Evolutionary conservation across 2,113 vertebrate species (phyloP).

Genomic region (Carassius auratus): DNA sequence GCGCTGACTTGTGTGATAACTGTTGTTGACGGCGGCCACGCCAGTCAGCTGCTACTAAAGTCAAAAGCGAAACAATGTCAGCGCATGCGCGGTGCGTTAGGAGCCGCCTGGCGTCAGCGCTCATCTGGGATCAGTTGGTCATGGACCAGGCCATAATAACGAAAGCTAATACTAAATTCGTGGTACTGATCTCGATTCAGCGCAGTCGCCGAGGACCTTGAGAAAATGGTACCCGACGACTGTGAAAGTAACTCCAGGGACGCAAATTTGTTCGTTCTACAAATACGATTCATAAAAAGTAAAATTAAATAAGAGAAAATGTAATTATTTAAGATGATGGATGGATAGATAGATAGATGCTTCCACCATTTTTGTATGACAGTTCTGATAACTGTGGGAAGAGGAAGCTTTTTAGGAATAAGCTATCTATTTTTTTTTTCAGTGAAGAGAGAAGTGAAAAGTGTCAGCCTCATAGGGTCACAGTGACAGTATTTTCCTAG

Average conservation of each 20-base stretch:
- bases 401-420: too few relatives aligned
- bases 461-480: too few relatives aligned
- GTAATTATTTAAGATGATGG: too few relatives aligned
- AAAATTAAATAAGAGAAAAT: too few relatives aligned
- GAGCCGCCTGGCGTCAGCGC: neutral
- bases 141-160: neutral
- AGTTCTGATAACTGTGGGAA: too few relatives aligned
- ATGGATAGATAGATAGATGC: too few relatives aligned
- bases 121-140: slow-evolving; percentile 17
- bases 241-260: neutral
- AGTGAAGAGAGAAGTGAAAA: too few relatives aligned
- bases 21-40: slow-evolving; percentile 24
- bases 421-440: too few relatives aligned
- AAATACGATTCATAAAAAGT: too few relatives aligned
- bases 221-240: neutral
- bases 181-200: slow-evolving; percentile 31
- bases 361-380: too few relatives aligned
- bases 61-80: slow-evolving; percentile 50
- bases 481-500: too few relatives aligned
- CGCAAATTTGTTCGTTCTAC: neutral
- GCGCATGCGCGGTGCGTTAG: slow-evolving; percentile 26
- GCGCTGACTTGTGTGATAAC: neutral
- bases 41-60: slow-evolving; percentile 35
- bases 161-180: neutral
- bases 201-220: neutral